Base-by-base conservation (phyloP, 1,140 invertebrate species). In the Aphelenchoides fujianensis region DNA sequence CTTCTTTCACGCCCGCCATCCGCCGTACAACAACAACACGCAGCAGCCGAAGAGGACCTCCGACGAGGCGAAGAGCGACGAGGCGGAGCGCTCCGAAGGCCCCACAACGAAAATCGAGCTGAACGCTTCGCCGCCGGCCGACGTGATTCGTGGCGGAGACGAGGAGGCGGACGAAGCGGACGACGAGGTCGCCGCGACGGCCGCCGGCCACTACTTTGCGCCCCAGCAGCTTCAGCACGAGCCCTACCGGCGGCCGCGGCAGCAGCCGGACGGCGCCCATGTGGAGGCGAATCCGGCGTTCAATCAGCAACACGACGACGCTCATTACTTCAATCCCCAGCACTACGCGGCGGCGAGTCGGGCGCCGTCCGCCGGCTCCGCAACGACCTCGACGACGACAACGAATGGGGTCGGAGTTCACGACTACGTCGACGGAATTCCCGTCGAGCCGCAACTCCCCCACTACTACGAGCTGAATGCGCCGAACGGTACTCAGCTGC, bases 401-500 rank as follows among this genome's bases (percentile, higher is more conserved):
- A 16, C 57, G n/a, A 61, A 19, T 61, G 41, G 41, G 23, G 23
- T 23, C 23, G 12, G 12, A 48, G 23, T 48, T n/a, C n/a, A n/a
- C n/a, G n/a, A n/a, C n/a, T n/a, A n/a, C n/a, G n/a, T n/a, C n/a
- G n/a, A n/a, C n/a, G n/a, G n/a, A n/a, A n/a, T n/a, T n/a, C n/a
- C n/a, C 19, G 55, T 16, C 55, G 5, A 59, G 12, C 34, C 23
- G 5, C 55, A 5, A 7, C 63, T 16, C n/a, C 16, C 27, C n/a
- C 63, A 66, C 31, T 66, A 66, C 32, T 66, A 66, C 36, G 63
- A 66, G 23, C 12, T 66, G 37, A 16, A 66, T 36, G 16, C 34
- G 31, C 41, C 41, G 12, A 12, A 48, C 41, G 12, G 23, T 48
- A 12, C 12, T 48, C 41, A 48, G 23, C 23, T n/a, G n/a, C 41